Conservation (phyloP, 2,888 invertebrate genomes). For the Harpalus rufipes region DNA sequence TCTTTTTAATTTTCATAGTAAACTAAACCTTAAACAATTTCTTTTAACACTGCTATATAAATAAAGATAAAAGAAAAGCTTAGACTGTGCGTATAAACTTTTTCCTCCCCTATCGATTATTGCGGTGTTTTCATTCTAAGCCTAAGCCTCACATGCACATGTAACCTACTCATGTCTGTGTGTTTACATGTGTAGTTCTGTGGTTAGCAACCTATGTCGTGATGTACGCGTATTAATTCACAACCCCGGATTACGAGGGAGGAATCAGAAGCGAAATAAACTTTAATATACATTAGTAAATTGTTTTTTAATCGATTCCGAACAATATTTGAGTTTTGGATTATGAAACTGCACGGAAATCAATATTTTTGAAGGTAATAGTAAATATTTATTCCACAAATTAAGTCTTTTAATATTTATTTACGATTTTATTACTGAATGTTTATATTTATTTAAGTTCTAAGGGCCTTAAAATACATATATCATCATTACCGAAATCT, state of each 20-base stretch:
- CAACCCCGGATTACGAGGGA: background rate
- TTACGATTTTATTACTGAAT: no score
- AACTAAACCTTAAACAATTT: background rate
- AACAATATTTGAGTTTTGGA: no score
- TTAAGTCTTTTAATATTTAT: no score
- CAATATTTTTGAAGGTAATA: no score
- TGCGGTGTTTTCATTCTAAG: background rate
- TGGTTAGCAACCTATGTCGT: conserved; percentile 5
- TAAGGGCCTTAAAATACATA: no score
- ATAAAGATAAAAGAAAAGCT: background rate
- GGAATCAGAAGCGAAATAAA: background rate
- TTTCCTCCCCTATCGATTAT: conserved; percentile 15
- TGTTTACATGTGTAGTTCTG: conserved; percentile 1
- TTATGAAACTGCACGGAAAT: no score
- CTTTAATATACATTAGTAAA: conserved; percentile 20
- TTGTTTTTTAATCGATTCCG: conserved; percentile 9
- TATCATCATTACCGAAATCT: no score
- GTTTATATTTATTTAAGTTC: no score
- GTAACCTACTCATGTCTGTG: background rate
- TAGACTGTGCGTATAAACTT: background rate
- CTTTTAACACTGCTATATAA: background rate
- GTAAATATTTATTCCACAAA: no score
- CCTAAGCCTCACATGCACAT: background rate
- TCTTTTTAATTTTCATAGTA: background rate
- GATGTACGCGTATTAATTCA: background rate